Conservation (phyloP, 2,113 vertebrate genomes). For the Corydoras sp. region DNA sequence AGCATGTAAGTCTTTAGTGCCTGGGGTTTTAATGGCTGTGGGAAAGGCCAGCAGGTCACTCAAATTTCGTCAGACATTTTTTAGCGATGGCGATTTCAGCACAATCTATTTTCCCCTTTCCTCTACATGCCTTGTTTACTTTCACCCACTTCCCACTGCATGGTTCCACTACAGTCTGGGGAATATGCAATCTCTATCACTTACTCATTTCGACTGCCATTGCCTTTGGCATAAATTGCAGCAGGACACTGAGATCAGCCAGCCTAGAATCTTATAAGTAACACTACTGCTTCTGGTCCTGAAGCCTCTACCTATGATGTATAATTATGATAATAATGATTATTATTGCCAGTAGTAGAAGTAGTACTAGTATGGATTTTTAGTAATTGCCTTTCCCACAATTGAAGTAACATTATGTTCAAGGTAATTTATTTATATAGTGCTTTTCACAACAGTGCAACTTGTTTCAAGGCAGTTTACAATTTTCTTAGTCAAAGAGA, state of each 20-base stretch:
- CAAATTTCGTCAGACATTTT: slow-evolving; percentile 46
- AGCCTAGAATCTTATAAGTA: slow-evolving; percentile 12
- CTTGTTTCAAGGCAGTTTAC: no score
- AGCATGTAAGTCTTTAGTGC: slow-evolving; percentile 27
- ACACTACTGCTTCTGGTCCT: background rate
- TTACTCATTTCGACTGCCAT: slow-evolving; percentile 13
- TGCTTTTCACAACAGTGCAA: no score
- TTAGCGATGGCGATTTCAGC: slow-evolving; percentile 33
- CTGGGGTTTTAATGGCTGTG: slow-evolving; percentile 49
- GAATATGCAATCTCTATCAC: slow-evolving; percentile 30
- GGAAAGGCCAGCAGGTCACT: slow-evolving; percentile 52
- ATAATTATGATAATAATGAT: background rate
- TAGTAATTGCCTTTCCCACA: no score
- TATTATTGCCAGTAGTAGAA: background rate
- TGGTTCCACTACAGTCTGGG: slow-evolving; percentile 40
- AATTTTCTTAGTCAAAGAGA: no score
- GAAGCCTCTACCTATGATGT: background rate
- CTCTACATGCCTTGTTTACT: slow-evolving; percentile 44
- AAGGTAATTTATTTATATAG: no score
- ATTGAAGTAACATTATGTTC: no score
- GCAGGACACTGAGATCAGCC: slow-evolving; percentile 11
- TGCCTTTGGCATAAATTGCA: slow-evolving; percentile 31
- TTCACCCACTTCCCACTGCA: slow-evolving; percentile 47
- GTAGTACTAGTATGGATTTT: background rate
- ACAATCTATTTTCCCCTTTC: slow-evolving; percentile 27